Percentiles rank a stretch among this genome's conserved stretches.
Conservation (phyloP, 1,140 invertebrate species). For the Zaprionus davidi region DNA sequence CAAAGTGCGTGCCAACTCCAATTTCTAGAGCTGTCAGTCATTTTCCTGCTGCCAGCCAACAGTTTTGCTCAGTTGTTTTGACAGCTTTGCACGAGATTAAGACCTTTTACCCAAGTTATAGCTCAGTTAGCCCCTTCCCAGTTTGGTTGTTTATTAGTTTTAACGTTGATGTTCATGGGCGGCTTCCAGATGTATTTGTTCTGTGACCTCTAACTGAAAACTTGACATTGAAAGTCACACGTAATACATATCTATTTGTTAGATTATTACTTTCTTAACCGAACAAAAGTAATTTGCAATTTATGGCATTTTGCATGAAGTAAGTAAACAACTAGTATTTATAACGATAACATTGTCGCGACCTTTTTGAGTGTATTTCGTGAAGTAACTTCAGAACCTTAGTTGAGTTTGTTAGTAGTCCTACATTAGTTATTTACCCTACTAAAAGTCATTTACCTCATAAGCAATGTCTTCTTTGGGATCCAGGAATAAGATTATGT, state of each 20-base stretch:
- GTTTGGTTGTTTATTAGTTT: conserved; percentile 57
- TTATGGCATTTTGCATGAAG: not conserved
- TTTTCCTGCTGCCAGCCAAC: not conserved
- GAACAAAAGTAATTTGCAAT: conserved; percentile 23
- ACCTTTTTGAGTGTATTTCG: not conserved
- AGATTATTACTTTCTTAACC: conserved; percentile 1
- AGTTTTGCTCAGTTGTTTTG: conserved; percentile 51
- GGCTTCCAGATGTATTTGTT: not conserved
- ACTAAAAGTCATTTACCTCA: not conserved
- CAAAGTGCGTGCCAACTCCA: conserved; percentile 42
- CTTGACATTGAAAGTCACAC: conserved; percentile 22
- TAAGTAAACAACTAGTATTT: conserved; percentile 16
- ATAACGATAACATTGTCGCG: not conserved
- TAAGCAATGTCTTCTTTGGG: not conserved
- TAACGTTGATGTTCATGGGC: conserved; percentile 55
- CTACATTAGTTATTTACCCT: not conserved
- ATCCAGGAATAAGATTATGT: not conserved
- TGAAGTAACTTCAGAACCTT: not conserved
- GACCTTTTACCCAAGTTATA: conserved; percentile 22
- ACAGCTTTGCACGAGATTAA: conserved; percentile 56
- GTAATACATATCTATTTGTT: not conserved
- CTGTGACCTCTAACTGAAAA: conserved; percentile 20
- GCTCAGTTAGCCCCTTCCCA: not conserved
- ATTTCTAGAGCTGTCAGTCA: conserved; percentile 54
- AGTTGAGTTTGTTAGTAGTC: not conserved